phyloP scores from a whole-genome alignment of 2,888 invertebrate species.

The Eristalinus aeneus region DNA sequence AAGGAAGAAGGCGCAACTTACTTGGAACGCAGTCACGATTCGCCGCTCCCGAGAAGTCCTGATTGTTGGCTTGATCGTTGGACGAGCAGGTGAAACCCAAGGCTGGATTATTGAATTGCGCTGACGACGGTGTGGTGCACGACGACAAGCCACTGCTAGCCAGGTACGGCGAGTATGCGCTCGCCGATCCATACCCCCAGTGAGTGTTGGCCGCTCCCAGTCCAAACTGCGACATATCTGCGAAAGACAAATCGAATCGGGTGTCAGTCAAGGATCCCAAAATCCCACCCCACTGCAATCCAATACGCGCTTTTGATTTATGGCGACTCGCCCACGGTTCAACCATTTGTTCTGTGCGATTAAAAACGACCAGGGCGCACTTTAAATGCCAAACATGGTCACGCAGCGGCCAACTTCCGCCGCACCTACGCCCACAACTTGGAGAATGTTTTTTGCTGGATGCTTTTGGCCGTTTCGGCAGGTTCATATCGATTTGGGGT shows the following conservation, averaged over 20 bases:
- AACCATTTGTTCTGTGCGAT: constrained; percentile 74
- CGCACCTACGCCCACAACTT: neutral
- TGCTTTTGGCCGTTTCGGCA: constrained; percentile 2
- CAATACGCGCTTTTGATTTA: constrained; percentile 73
- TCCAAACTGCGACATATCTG: constrained; percentile 94
- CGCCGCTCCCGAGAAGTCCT: constrained; percentile 83
- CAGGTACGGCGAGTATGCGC: constrained; percentile 92
- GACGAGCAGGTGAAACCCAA: constrained; percentile 87
- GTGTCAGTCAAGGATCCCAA: neutral
- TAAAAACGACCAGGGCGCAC: constrained; percentile 68
- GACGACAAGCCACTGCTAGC: constrained; percentile 86
- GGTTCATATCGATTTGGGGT: constrained; percentile 46
- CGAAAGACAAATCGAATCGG: constrained; percentile 42
- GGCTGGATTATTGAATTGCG: constrained; percentile 88
- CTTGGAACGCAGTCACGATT: constrained; percentile 82
- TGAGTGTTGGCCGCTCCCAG: constrained; percentile 91
- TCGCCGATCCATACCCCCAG: constrained; percentile 93
- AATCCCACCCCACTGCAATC: neutral
- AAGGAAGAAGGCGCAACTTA: constrained; percentile 76
- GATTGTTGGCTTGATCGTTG: constrained; percentile 84
- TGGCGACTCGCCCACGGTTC: constrained; percentile 73
- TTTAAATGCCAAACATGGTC: constrained; percentile 52
- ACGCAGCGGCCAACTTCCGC: constrained; percentile 1
- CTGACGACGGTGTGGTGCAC: constrained; percentile 87
- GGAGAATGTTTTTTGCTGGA: neutral